Evolutionary conservation across 2,797 vertebrate species (phyloP).

Genomic region (Pipistrellus nathusii): DNA sequence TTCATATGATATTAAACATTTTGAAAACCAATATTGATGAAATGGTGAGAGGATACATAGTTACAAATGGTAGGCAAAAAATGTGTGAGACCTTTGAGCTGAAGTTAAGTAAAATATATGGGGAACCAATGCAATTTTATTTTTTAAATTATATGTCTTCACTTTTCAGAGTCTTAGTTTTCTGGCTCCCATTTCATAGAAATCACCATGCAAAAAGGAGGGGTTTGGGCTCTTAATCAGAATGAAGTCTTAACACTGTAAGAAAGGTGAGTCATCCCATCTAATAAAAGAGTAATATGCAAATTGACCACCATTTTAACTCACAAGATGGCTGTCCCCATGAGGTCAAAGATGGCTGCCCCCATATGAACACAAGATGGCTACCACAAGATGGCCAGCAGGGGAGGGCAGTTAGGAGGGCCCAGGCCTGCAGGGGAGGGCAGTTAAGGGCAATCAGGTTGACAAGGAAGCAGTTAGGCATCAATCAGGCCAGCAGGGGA

Average conservation of each 20-base stretch:
- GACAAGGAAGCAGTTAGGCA: no score
- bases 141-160: background rate
- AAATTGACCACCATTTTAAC: no score
- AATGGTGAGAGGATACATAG: background rate
- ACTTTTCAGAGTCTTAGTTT: background rate
- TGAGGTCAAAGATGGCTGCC: no score
- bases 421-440: no score
- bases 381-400: no score
- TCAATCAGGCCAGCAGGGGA: no score
- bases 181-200: background rate
- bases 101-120: background rate
- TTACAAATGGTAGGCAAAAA: background rate
- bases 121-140: background rate
- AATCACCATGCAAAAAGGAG: background rate
- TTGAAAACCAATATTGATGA: slow-evolving; percentile 27
- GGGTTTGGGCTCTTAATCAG: background rate
- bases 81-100: background rate
- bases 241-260: background rate
- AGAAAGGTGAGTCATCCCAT: background rate
- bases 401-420: no score
- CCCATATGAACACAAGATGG: no score
- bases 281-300: no score
- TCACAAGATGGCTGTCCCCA: no score
- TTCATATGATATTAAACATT: slow-evolving; percentile 1
- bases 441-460: no score